Percentiles rank a stretch among this genome's conserved stretches.
phyloP scores from a whole-genome alignment of 2,113 vertebrate genomes.

The Cyprinodon variegatus region DNA sequence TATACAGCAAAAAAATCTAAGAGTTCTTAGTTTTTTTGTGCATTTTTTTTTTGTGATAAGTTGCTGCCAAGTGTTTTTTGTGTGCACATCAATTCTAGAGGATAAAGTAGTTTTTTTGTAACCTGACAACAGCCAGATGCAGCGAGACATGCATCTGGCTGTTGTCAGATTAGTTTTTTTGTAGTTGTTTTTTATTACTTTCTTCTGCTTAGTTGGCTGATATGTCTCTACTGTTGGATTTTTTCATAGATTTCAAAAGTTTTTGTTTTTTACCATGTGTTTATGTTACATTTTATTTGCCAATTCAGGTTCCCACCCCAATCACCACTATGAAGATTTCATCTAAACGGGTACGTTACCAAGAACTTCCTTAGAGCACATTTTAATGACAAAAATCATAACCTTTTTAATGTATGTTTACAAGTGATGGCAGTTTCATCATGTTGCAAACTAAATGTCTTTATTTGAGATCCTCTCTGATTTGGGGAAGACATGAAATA shows the following conservation, averaged over 20 bases:
- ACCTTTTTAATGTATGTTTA: background rate
- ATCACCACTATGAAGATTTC: slow-evolving; percentile 98
- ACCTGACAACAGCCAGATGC: no score
- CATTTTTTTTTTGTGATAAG: no score
- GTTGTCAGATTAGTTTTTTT: no score
- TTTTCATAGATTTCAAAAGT: background rate
- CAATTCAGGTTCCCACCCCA: slow-evolving; percentile 86
- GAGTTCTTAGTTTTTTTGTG: no score
- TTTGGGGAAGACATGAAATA: background rate
- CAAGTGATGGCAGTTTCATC: background rate
- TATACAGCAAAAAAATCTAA: no score
- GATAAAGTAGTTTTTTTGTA: no score
- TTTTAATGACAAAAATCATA: background rate
- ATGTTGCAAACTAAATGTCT: background rate
- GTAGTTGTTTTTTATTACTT: no score
- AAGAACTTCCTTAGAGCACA: background rate
- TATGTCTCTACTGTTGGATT: background rate
- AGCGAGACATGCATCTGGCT: no score
- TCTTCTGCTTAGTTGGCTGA: background rate
- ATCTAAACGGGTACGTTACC: slow-evolving; percentile 89
- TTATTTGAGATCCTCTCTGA: background rate
- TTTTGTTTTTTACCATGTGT: background rate
- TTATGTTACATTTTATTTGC: slow-evolving; percentile 5
- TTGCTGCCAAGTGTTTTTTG: no score
- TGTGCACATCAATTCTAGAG: no score